Percentiles rank a stretch among this genome's conserved stretches.
phyloP scores from a whole-genome alignment of 2,113 vertebrate species.

The Bubalus kerabau region DNA sequence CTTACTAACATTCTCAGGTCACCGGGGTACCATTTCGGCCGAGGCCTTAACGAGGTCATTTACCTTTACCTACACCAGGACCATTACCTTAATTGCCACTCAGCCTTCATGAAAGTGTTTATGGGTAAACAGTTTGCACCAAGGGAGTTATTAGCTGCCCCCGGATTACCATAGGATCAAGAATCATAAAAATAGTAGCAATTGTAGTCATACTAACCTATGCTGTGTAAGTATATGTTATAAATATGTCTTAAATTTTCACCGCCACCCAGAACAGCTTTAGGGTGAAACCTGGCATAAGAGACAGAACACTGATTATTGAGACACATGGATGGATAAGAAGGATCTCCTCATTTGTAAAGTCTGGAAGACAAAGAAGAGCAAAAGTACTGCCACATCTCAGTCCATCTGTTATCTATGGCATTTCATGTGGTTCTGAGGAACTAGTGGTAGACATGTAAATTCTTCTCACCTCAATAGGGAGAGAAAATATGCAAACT shows the following conservation, averaged over 20 bases:
- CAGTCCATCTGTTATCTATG: background rate
- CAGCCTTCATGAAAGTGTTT: conserved; percentile 60
- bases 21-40: conserved; percentile 16
- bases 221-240: conserved; percentile 1
- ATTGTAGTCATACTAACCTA: conserved; percentile 49
- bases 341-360: background rate
- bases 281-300: background rate
- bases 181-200: conserved; percentile 54
- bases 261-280: background rate
- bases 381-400: background rate
- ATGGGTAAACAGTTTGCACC: conserved; percentile 67
- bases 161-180: conserved; percentile 39
- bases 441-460: background rate
- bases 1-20: conserved; percentile 14
- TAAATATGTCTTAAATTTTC: conserved; percentile 40
- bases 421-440: background rate
- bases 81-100: conserved; percentile 65
- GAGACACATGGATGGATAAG: background rate
- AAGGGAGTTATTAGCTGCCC: conserved; percentile 60
- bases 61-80: conserved; percentile 55
- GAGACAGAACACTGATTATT: background rate
- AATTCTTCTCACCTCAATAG: background rate
- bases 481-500: background rate
- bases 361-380: background rate
- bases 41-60: conserved; percentile 62